Evolutionary conservation across 1,140 invertebrate species (phyloP).

Genomic region (Drosophila pandora): DNA sequence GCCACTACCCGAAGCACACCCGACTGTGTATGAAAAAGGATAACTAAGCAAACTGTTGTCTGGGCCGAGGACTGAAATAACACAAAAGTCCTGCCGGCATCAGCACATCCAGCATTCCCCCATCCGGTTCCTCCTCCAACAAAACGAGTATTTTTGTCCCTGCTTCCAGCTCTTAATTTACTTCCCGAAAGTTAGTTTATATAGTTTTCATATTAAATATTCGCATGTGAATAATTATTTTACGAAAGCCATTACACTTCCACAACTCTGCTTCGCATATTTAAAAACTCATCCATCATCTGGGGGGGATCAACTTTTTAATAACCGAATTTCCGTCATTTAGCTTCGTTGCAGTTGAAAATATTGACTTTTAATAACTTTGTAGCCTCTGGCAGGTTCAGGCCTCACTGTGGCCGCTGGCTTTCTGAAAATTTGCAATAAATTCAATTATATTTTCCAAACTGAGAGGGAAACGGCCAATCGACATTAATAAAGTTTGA

Average conservation of each 20-base stretch:
- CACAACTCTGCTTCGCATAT: slow-evolving; percentile 20
- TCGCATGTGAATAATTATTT: background rate
- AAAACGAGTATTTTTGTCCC: background rate
- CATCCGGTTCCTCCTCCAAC: background rate
- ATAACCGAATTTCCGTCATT: slow-evolving; percentile 78
- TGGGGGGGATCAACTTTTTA: slow-evolving; percentile 44
- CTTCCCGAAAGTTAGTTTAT: slow-evolving; percentile 18
- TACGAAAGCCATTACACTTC: background rate
- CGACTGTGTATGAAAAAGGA: slow-evolving; percentile 27
- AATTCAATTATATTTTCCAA: slow-evolving; percentile 48
- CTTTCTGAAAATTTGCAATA: slow-evolving; percentile 36
- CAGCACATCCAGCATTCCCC: slow-evolving; percentile 50
- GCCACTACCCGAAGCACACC: background rate
- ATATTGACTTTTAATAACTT: slow-evolving; percentile 76
- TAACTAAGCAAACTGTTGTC: slow-evolving; percentile 58
- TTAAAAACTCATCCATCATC: slow-evolving; percentile 62
- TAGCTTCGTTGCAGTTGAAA: slow-evolving; percentile 59
- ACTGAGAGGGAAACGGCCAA: slow-evolving; percentile 14
- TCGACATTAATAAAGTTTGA: slow-evolving; percentile 36
- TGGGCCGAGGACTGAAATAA: slow-evolving; percentile 6
- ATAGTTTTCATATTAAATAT: slow-evolving; percentile 5
- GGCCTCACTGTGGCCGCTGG: slow-evolving; percentile 43
- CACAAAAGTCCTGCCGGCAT: slow-evolving; percentile 47
- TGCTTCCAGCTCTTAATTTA: slow-evolving; percentile 25
- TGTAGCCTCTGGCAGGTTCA: slow-evolving; percentile 31